These are phyloP conservation scores for Decapterus maruadsi DNA, from an alignment of 2,797 vertebrate genomes.

Conservation along the genomic window DNA sequence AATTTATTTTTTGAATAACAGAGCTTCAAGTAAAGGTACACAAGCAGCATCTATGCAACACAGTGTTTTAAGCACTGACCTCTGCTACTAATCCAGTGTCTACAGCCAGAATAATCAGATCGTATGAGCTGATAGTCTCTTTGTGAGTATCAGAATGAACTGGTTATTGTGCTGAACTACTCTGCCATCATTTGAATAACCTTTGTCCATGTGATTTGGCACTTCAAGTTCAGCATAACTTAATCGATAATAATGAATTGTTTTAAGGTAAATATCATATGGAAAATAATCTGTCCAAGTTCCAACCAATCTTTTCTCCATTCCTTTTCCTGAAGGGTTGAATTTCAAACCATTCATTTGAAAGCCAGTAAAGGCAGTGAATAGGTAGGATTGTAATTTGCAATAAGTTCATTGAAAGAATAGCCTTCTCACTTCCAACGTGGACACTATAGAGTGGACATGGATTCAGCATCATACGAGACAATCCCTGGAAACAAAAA, in stretches of 20 bases:
- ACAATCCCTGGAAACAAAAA: background rate
- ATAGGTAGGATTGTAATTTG: background rate
- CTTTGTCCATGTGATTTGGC: background rate
- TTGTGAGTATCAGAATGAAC: slow-evolving; percentile 1
- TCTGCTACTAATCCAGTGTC: background rate
- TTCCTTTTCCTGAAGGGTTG: background rate
- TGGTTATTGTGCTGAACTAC: background rate
- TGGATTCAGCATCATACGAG: background rate
- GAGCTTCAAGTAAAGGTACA: background rate
- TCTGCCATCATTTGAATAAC: background rate
- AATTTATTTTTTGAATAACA: slow-evolving; percentile 30
- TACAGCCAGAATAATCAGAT: background rate
- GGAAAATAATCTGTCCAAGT: background rate
- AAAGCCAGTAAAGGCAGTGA: background rate
- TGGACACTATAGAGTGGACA: background rate
- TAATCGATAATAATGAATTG: background rate
- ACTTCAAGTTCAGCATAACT: background rate
- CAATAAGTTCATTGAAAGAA: background rate
- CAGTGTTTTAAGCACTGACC: background rate
- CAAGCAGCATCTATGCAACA: slow-evolving; percentile 11
- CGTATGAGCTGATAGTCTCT: slow-evolving; percentile 4
- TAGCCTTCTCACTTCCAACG: background rate
- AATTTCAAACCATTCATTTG: background rate
- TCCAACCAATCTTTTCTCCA: background rate
- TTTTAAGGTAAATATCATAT: background rate